Evolutionary conservation across 2,888 invertebrate species (phyloP), one percentile per base, ranked within the genome.

Genomic region (Philopedon plagiatum): DNA sequence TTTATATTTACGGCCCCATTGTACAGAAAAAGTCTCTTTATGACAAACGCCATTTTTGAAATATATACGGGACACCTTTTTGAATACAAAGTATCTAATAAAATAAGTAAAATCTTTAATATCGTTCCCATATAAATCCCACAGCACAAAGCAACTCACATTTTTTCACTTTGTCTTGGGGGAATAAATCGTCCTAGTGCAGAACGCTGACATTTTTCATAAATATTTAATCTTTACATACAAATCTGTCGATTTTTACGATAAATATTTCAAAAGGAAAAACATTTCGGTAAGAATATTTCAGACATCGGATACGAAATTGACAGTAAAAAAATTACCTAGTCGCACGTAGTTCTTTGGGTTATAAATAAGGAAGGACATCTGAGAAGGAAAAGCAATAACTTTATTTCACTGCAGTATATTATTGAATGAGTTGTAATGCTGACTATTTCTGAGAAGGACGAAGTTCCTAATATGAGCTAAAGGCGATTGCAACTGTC

Each of bases 11-110:
- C 15, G n/a, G 4, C 56, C 4, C 19, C 18, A 56, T 56, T 56
- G 34, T 56, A 56, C 19, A 34, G 32, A 19, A 37, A 37, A 37
- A 46, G n/a, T 23, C 2, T 21, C 23, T 46, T 46, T 46, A 46
- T 23, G 46, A 46, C 21, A 46, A 34, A 60, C 32, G 26, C 41
- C 60, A 13, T 39, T 39, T 39, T 60, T 21, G 39, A 60, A 60
- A 34, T 41, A 60, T 60, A 60, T 15, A 32, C 34, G 9, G 39
- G 9, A 41, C 15, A 60, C 60, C 37, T 60, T 60, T 60, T 60
- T 56, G 32, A 56, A 46, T 46, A 46, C 46, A 46, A 46, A 46
- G 23, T 23, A 46, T n/a, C 46, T 23, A 21, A 46, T 46, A 46
- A 46, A 23, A 46, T 46, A 46, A 46, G 46, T 46, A 46, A 46